A percentile compares a stretch with the other conserved stretches of the same genome.
phyloP scores from a whole-genome alignment of 1,140 invertebrate genomes.

The Aphidius gifuensis region DNA sequence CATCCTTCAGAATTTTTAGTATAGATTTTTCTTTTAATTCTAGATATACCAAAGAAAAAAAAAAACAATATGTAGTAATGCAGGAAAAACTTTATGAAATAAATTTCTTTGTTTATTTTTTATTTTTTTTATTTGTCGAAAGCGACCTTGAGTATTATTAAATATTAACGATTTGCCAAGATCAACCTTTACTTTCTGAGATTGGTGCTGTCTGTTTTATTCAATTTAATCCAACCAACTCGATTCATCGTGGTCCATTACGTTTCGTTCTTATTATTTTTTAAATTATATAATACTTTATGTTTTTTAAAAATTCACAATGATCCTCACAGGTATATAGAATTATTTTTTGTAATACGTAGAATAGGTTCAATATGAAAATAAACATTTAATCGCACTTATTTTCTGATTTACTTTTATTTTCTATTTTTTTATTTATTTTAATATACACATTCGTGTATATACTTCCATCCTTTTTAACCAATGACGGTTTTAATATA shows the following conservation, averaged over 20 bases:
- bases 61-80: neutral
- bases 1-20: neutral
- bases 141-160: slow-evolving; percentile 31
- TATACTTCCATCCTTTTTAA: neutral
- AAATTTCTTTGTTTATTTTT: slow-evolving; percentile 1
- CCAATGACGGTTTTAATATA: slow-evolving; percentile 38
- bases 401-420: no score
- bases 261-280: slow-evolving; percentile 23
- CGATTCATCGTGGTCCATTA: slow-evolving; percentile 30
- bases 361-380: no score
- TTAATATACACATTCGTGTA: no score
- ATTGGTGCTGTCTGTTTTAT: slow-evolving; percentile 44
- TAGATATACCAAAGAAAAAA: neutral
- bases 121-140: slow-evolving; percentile 20
- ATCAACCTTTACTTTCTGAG: slow-evolving; percentile 34
- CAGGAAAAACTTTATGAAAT: neutral
- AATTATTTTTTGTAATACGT: no score
- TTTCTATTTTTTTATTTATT: no score
- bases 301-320: no score
- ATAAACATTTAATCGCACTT: no score
- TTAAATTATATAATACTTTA: neutral
- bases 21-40: no score
- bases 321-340: no score
- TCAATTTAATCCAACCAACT: slow-evolving; percentile 38
- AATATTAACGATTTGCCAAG: slow-evolving; percentile 34